phyloP scores from a whole-genome alignment of 2,797 vertebrate genomes.

The Muraenolepis orangiensis region DNA sequence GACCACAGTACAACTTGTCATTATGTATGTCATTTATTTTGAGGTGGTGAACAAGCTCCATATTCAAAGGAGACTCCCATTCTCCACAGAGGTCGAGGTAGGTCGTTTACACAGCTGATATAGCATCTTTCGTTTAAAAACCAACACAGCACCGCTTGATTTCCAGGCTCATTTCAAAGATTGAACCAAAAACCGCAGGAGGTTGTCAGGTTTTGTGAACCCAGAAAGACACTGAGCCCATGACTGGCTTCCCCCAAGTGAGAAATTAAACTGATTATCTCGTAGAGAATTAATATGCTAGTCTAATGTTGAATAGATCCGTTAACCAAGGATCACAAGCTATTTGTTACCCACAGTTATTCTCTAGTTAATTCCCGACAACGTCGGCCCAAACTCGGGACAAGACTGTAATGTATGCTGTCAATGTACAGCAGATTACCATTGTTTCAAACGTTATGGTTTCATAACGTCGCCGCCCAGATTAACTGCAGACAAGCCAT shows the following conservation, averaged over 20 bases:
- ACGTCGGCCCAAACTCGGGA: background rate
- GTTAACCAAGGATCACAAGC: background rate
- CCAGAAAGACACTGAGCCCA: background rate
- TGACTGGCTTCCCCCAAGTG: background rate
- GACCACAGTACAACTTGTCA: background rate
- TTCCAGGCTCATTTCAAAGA: background rate
- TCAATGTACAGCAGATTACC: too few relatives aligned
- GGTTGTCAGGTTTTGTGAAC: background rate
- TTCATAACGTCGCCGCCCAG: background rate
- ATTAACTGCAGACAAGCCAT: background rate
- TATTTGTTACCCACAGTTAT: background rate
- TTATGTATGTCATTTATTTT: background rate
- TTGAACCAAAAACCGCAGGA: background rate
- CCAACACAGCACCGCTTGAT: background rate
- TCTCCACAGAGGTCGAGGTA: background rate
- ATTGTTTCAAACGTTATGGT: background rate
- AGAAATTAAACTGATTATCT: background rate
- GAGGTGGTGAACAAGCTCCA: background rate
- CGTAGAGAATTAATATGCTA: background rate
- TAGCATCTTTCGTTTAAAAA: background rate
- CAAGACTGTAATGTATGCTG: background rate
- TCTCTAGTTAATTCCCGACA: background rate
- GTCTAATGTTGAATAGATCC: background rate
- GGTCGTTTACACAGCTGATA: background rate
- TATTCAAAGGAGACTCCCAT: background rate